These are phyloP conservation scores for Agonopterix heracliana DNA, from an alignment of 2,888 invertebrate species.

Conservation along the genomic window DNA sequence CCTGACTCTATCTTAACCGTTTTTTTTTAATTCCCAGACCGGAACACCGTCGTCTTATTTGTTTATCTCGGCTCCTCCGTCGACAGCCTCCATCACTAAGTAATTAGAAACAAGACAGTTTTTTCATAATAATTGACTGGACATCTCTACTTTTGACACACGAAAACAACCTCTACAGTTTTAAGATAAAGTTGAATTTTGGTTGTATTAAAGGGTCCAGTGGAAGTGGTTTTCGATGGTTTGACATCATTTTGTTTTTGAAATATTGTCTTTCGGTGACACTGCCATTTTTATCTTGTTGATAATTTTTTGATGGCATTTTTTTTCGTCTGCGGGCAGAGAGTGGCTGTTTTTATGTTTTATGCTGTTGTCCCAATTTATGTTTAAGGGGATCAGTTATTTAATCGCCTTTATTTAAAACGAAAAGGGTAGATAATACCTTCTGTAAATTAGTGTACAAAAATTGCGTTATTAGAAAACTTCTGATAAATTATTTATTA, in stretches of 20 bases:
- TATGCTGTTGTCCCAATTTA: no score
- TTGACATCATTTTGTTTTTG: constrained; percentile 40
- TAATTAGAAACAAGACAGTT: constrained; percentile 66
- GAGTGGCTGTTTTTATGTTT: no score
- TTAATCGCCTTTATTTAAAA: no score
- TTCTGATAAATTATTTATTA: no score
- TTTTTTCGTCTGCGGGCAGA: neutral
- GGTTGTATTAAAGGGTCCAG: neutral
- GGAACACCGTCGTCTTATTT: constrained; percentile 63
- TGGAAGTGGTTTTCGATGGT: constrained; percentile 27
- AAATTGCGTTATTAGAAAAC: no score
- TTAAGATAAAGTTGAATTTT: neutral
- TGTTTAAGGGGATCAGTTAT: no score
- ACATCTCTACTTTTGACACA: constrained; percentile 20
- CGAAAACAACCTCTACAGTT: neutral
- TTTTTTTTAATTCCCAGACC: constrained; percentile 32
- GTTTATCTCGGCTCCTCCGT: constrained; percentile 62
- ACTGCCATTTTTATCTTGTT: constrained; percentile 52
- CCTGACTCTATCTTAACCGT: neutral
- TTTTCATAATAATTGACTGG: constrained; percentile 64
- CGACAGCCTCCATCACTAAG: constrained; percentile 43
- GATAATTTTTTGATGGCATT: neutral
- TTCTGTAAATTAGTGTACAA: no score
- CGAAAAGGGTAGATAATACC: no score
- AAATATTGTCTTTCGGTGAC: constrained; percentile 60